Conservation (phyloP, 1,140 invertebrate species). For the Teleogryllus occipitalis region DNA sequence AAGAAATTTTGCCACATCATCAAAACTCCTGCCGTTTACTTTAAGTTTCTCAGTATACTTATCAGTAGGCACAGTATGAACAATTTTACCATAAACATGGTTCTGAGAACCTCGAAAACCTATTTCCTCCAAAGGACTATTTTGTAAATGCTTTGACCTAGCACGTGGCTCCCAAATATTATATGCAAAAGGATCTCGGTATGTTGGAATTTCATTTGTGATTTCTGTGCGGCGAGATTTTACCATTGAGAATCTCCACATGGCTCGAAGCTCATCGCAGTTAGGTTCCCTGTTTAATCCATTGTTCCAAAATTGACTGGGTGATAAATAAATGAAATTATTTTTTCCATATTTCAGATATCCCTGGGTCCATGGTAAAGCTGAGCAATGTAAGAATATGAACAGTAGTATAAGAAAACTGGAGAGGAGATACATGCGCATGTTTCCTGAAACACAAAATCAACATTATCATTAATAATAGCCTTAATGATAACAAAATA, state of each 20-base stretch:
- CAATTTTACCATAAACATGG: background rate
- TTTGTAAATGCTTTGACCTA: constrained; percentile 27
- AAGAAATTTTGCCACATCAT: background rate
- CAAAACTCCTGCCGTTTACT: background rate
- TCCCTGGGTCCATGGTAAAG: background rate
- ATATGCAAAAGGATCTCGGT: constrained; percentile 67
- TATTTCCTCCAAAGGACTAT: background rate
- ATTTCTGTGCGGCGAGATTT: constrained; percentile 75
- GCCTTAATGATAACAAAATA: background rate
- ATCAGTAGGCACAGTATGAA: background rate
- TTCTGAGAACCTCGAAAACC: background rate
- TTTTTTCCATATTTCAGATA: background rate
- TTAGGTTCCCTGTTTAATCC: constrained; percentile 53
- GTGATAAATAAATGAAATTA: background rate
- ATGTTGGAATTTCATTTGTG: constrained; percentile 73
- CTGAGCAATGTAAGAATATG: background rate
- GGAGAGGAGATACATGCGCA: background rate
- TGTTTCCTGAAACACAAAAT: background rate
- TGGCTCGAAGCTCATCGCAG: constrained; percentile 76
- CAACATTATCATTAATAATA: background rate
- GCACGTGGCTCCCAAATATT: constrained; percentile 66
- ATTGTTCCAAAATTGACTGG: constrained; percentile 25
- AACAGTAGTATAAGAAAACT: background rate
- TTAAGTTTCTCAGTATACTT: background rate
- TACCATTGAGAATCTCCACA: constrained; percentile 84